These are phyloP conservation scores for Drosophila melanica DNA, from an alignment of 1,140 invertebrate genomes.

Conservation along the genomic window DNA sequence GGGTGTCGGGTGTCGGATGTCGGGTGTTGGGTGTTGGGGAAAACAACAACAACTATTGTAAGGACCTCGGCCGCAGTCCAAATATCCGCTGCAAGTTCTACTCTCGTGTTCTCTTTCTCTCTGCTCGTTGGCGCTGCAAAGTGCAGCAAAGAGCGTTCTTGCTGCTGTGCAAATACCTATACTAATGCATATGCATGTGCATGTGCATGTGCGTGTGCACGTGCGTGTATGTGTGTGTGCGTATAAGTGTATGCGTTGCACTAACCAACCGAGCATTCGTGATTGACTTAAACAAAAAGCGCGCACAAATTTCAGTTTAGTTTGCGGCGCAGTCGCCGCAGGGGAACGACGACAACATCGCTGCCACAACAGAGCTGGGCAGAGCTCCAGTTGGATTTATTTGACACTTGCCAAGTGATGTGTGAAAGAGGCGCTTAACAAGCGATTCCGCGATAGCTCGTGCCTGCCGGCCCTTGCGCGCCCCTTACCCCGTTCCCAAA, in stretches of 20 bases:
- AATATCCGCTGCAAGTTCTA: slow-evolving; percentile 42
- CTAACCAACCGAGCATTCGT: slow-evolving; percentile 74
- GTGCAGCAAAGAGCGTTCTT: slow-evolving; percentile 37
- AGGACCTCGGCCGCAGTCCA: slow-evolving; percentile 44
- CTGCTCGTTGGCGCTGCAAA: slow-evolving; percentile 40
- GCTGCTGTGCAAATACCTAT: slow-evolving; percentile 21
- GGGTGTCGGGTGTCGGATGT: slow-evolving; percentile 1
- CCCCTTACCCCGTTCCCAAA: background rate
- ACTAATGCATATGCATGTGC: slow-evolving; percentile 5
- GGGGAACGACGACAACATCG: slow-evolving; percentile 63
- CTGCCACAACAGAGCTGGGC: slow-evolving; percentile 2
- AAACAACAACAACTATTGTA: slow-evolving; percentile 42
- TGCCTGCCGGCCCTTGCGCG: background rate
- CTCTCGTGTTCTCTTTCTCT: slow-evolving; percentile 25
- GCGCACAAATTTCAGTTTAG: slow-evolving; percentile 79
- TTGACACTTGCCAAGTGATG: slow-evolving; percentile 77
- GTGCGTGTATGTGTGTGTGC: background rate
- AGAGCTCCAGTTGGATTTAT: slow-evolving; percentile 64
- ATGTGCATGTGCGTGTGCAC: slow-evolving; percentile 9
- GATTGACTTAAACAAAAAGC: slow-evolving; percentile 81
- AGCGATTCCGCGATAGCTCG: slow-evolving; percentile 40
- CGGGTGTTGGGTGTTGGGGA: slow-evolving; percentile 16
- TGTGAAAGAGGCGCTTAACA: slow-evolving; percentile 77
- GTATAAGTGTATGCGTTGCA: slow-evolving; percentile 27
- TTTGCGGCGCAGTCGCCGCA: slow-evolving; percentile 79